Evolutionary conservation across 2,797 vertebrate species (phyloP).

Genomic region (Sebastes nivosus): DNA sequence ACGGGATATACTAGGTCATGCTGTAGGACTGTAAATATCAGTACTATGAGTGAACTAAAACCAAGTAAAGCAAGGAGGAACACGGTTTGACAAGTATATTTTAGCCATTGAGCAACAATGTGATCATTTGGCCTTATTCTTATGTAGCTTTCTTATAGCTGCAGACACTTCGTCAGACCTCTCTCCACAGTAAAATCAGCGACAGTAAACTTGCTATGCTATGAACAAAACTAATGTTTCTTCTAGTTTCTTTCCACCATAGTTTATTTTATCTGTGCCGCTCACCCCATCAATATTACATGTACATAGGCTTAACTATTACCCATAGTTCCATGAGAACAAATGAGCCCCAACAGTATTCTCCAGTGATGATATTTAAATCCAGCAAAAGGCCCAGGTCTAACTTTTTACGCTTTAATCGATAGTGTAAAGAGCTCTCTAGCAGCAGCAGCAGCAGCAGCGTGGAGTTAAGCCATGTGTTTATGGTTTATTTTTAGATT

Average conservation of each 20-base stretch:
- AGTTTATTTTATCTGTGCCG: background rate
- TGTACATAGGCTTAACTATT: background rate
- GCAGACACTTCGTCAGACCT: background rate
- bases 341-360: background rate
- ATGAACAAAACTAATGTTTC: background rate
- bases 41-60: background rate
- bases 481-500: background rate
- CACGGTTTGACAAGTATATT: background rate
- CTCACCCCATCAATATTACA: background rate
- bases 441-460: background rate
- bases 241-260: background rate
- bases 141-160: background rate
- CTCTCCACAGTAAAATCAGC: background rate
- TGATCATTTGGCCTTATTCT: background rate
- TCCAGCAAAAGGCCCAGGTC: background rate
- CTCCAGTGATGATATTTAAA: background rate
- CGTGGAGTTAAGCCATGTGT: background rate
- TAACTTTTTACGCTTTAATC: background rate
- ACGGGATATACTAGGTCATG: background rate
- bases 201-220: background rate
- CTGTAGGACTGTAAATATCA: background rate
- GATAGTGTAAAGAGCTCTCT: background rate
- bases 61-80: background rate
- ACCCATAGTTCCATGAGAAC: background rate
- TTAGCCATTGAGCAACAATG: background rate